These are phyloP conservation scores for Trypoxylon attenuatum DNA, from an alignment of 2,888 invertebrate species.

Conservation along the genomic window DNA sequence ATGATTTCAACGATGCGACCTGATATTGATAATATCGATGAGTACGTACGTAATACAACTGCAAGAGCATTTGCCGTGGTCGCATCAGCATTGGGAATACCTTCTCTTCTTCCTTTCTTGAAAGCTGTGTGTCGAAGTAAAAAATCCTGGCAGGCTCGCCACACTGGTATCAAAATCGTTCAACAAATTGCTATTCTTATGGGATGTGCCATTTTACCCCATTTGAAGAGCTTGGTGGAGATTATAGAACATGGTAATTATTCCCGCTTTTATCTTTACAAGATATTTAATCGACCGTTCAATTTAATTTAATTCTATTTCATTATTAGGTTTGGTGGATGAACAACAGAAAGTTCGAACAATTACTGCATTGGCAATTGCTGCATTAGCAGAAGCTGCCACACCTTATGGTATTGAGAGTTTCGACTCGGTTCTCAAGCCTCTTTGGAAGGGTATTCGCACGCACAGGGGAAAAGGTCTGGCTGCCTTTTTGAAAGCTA, in stretches of 20 bases:
- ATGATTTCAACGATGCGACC: constrained; percentile 99
- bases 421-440: constrained; percentile 99
- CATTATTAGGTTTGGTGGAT: constrained; percentile 86
- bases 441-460: constrained; percentile 99
- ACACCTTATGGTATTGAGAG: constrained; percentile 99
- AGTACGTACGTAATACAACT: constrained; percentile 99
- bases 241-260: constrained; percentile 96
- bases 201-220: constrained; percentile 99
- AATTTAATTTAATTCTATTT: neutral
- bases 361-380: constrained; percentile 98
- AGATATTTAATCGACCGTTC: neutral
- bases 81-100: constrained; percentile 98
- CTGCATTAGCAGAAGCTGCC: constrained; percentile 98
- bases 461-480: constrained; percentile 94
- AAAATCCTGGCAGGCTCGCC: constrained; percentile 99
- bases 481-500: constrained; percentile 99
- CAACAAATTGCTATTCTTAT: constrained; percentile 99
- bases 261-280: neutral
- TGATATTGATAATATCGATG: constrained; percentile 99
- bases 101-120: constrained; percentile 96
- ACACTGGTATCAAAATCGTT: constrained; percentile 99
- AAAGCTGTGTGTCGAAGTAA: constrained; percentile 99
- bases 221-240: constrained; percentile 97
- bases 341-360: constrained; percentile 99
- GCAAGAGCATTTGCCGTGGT: constrained; percentile 99